Conservation (phyloP, 2,113 vertebrate genomes). For the Monarcha castaneiventris region DNA sequence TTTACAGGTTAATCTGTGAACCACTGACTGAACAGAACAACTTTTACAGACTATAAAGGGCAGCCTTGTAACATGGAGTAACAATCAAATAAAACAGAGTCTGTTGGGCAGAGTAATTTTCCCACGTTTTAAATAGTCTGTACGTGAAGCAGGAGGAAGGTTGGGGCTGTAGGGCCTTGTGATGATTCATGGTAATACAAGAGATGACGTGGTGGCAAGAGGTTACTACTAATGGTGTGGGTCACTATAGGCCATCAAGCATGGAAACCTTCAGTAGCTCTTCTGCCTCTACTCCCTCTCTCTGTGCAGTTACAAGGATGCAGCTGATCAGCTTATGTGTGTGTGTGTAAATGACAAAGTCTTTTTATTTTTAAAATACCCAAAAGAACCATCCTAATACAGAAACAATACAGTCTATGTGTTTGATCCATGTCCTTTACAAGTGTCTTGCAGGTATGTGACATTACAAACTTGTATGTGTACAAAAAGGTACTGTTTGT, state of each 20-base stretch:
- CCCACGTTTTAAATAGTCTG: not conserved
- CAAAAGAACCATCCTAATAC: not conserved
- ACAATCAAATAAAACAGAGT: not conserved
- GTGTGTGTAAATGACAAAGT: not conserved
- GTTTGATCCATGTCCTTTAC: not conserved
- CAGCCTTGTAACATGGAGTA: not conserved
- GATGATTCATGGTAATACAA: not conserved
- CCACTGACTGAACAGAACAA: slow-evolving; percentile 17
- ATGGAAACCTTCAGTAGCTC: not conserved
- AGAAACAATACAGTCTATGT: not conserved
- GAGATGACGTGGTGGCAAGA: not conserved
- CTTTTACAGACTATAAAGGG: slow-evolving; percentile 28
- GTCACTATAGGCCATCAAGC: not conserved
- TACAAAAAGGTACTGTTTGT: not conserved
- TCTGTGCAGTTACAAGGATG: not conserved
- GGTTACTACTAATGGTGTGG: not conserved
- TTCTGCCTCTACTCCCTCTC: not conserved
- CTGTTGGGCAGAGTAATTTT: not conserved
- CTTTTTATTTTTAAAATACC: not conserved
- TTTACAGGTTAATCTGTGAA: slow-evolving; percentile 40
- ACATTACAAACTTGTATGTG: not conserved
- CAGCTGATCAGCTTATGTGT: not conserved
- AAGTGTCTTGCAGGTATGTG: not conserved
- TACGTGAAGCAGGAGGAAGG: not conserved
- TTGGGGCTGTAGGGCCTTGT: not conserved